Conservation (phyloP, 2,888 invertebrate species). For the Machimus rusticus region DNA sequence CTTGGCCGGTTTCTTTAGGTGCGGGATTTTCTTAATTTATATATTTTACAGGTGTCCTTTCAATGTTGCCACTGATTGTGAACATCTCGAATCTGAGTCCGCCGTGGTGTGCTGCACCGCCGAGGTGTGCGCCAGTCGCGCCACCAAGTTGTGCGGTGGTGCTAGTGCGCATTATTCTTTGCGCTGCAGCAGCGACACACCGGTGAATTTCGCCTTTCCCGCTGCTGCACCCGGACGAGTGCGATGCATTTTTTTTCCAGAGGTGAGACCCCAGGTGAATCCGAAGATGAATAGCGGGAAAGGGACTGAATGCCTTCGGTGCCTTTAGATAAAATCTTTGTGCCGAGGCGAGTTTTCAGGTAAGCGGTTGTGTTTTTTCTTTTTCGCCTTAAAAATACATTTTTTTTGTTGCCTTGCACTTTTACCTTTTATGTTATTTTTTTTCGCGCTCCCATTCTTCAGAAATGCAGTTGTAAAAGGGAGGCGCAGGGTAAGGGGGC, state of each 20-base stretch:
- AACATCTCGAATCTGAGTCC: not conserved
- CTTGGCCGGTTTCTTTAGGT: too few relatives aligned
- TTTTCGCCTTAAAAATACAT: not conserved
- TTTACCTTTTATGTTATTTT: not conserved
- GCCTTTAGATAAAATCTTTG: slow-evolving; percentile 25
- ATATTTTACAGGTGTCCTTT: not conserved
- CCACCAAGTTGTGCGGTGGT: not conserved
- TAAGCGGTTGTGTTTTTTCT: slow-evolving; percentile 18
- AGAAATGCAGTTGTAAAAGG: not conserved
- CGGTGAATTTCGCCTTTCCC: not conserved
- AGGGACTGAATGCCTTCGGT: not conserved
- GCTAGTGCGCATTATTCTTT: not conserved
- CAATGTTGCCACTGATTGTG: not conserved
- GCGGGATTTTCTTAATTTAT: not conserved
- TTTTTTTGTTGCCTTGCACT: not conserved
- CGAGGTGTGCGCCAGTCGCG: not conserved
- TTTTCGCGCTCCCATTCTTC: not conserved
- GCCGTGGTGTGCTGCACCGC: not conserved
- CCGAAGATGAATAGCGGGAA: slow-evolving; percentile 28
- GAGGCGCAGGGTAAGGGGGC: not conserved
- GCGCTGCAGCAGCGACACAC: not conserved
- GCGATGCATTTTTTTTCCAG: not conserved
- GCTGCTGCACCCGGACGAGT: not conserved
- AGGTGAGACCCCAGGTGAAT: slow-evolving; percentile 25
- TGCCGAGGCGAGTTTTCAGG: slow-evolving; percentile 26